Evolutionary conservation across 2,888 invertebrate species (phyloP), one percentile per base, ranked within the genome.

Genomic region (Thalpophila matura): DNA sequence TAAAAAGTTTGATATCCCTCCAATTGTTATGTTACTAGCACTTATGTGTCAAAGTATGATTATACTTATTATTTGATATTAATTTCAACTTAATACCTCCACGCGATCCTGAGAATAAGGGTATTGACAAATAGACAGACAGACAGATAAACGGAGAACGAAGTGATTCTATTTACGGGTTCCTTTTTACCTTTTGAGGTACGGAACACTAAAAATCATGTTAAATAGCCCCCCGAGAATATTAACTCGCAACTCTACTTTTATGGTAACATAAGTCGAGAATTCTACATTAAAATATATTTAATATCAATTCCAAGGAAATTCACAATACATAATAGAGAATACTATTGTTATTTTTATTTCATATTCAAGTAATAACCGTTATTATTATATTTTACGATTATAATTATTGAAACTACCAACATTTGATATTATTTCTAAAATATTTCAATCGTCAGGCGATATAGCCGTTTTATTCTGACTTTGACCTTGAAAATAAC

Each of bases 401-500:
- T 18, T n/a, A 24, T 46, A n/a, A 67, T 40, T 56, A 68, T 42
- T n/a, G 22, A 3, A 16, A 55, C 27, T 14, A 40, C n/a, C 1
- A 29, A 46, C 22, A 14, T 20, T 20, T 29, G 10, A 9, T 56
- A 40, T 33, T 56, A 54, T 37, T 27, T 31, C 10, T 37, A 3
- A 27, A 57, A 68, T 20, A 46, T 35, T 40, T 29, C 9, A 14
- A 57, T 24, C 1, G 20, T 24, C 26, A 22, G 3, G 43, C 26
- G 29, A 22, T 18, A 27, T 6, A 5, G 10, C 1, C 0, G 6
- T 37, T 55, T 27, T n/a, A 59, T 59, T 27, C 35, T 16, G 7
- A 35, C 29, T n/a, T 55, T 62, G 67, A 43, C 22, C 57, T 67
- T 67, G 42, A 66, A 26, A 22, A 12, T 20, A 20, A 22, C n/a